These are phyloP conservation scores for Charaxes varanes DNA, from an alignment of 1,140 invertebrate genomes.

Conservation along the genomic window DNA sequence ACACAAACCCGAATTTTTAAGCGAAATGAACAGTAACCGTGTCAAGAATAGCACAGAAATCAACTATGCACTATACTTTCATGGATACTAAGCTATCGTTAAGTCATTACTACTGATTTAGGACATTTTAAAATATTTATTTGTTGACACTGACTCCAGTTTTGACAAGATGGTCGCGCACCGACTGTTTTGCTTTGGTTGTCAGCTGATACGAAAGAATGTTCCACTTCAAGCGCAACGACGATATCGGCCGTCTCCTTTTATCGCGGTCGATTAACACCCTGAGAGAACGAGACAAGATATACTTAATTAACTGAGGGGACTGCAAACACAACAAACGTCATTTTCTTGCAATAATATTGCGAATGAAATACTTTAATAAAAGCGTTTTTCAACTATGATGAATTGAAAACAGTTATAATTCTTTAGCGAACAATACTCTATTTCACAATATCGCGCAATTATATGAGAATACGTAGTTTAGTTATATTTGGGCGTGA, in stretches of 20 bases:
- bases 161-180: constrained; percentile 75
- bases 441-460: constrained; percentile 61
- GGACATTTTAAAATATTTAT: constrained; percentile 73
- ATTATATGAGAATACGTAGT: constrained; percentile 30
- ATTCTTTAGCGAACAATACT: constrained; percentile 34
- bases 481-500: constrained; percentile 60
- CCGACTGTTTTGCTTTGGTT: constrained; percentile 76
- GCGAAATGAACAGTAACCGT: constrained; percentile 64
- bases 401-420: constrained; percentile 53
- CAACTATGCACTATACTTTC: constrained; percentile 60
- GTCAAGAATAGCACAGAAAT: constrained; percentile 57
- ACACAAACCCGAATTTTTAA: constrained; percentile 71
- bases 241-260: constrained; percentile 29
- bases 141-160: constrained; percentile 72
- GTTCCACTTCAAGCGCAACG: constrained; percentile 45
- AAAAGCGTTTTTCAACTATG: constrained; percentile 34
- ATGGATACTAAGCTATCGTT: constrained; percentile 53
- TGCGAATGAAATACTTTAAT: constrained; percentile 47
- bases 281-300: constrained; percentile 33
- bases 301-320: constrained; percentile 34
- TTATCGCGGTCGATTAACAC: not conserved
- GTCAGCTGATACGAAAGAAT: constrained; percentile 73
- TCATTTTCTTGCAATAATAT: constrained; percentile 64
- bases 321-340: constrained; percentile 52
- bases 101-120: constrained; percentile 65